Percentiles rank a stretch among this genome's conserved stretches.
Evolutionary conservation across 2,113 vertebrate species (phyloP).

Genomic region (Alligator mississippiensis): DNA sequence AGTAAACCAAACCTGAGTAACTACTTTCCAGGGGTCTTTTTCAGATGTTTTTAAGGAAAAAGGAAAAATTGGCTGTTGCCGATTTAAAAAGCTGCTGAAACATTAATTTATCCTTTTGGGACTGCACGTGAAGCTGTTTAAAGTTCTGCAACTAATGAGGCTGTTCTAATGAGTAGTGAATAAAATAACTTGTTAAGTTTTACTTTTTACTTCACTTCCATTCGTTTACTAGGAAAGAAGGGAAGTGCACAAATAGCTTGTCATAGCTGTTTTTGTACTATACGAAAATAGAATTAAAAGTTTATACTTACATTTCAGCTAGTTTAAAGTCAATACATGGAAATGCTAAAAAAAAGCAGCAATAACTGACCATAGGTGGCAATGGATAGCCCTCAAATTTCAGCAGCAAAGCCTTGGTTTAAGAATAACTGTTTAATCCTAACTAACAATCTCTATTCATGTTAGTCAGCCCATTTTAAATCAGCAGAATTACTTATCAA

Average conservation of each 20-base stretch:
- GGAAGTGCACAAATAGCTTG: slow-evolving; percentile 2
- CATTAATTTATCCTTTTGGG: not conserved
- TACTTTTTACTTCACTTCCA: not conserved
- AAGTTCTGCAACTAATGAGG: not conserved
- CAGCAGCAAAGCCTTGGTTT: slow-evolving; percentile 60
- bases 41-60: not conserved
- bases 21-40: slow-evolving; percentile 11
- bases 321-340: slow-evolving; percentile 37
- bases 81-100: slow-evolving; percentile 34
- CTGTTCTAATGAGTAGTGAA: not conserved
- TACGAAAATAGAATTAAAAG: slow-evolving; percentile 22
- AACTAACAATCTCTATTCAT: slow-evolving; percentile 18
- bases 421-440: slow-evolving; percentile 31
- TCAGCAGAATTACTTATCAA: not conserved
- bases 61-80: slow-evolving; percentile 27
- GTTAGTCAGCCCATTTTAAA: not conserved
- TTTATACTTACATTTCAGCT: not conserved
- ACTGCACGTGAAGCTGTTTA: slow-evolving; percentile 3
- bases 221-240: slow-evolving; percentile 11
- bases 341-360: slow-evolving; percentile 57
- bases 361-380: slow-evolving; percentile 49
- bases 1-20: slow-evolving; percentile 21
- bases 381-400: slow-evolving; percentile 51
- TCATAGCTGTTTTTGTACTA: not conserved
- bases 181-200: slow-evolving; percentile 26